Base-by-base conservation (phyloP, 2,113 vertebrate species). In the Chloroceryle aenea region DNA sequence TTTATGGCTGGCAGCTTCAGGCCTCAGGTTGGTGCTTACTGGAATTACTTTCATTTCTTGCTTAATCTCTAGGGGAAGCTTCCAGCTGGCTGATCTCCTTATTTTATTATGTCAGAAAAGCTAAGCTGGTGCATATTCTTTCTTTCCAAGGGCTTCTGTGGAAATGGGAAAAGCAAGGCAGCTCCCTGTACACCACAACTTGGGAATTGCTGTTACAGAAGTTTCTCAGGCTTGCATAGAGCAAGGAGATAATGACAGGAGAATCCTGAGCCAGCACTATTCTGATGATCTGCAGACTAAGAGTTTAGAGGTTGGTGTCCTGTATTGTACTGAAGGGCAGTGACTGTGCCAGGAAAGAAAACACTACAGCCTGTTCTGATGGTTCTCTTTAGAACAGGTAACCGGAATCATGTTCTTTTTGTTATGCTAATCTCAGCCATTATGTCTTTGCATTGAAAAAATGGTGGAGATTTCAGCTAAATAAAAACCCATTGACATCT, bases 11-110 rank as follows among this genome's bases (percentile, higher is more conserved):
- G 22, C 67, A 86, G 47, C 62, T 87, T 85, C 72, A 81, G 63
- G n/a, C 26, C 29, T 64, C 47, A 40, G 77, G 32, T 68, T 71
- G 66, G 40, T 81, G 34, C 38, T 45, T 77, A 56, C 38, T 89
- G 42, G 48, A 75, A 87, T 83, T 90, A 66, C 81, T 93, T 89
- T 90, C 67, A 77, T 88, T 85, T 93, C 75, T 93, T 91, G 59
- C 42, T 81, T 91, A 68, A 89, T 68, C 53, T 87, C 68, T 63
- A 42, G 55, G 50, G 74, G 52, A 85, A 85, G 36, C 56, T 85
- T 88, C 85, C 72, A 78, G 88, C 88, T 91, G 69, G 72, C 72
- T 93, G 61, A 53, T 93, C 53, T 76, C 34, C 83, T 91, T 59
- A 42, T 74, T 21, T 75, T 84, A 75, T 69, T 84, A 52, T 92